Evolutionary conservation across 2,888 invertebrate species (phyloP), one percentile per base, ranked within the genome.

Genomic region (Rotaria magnacalcarata): DNA sequence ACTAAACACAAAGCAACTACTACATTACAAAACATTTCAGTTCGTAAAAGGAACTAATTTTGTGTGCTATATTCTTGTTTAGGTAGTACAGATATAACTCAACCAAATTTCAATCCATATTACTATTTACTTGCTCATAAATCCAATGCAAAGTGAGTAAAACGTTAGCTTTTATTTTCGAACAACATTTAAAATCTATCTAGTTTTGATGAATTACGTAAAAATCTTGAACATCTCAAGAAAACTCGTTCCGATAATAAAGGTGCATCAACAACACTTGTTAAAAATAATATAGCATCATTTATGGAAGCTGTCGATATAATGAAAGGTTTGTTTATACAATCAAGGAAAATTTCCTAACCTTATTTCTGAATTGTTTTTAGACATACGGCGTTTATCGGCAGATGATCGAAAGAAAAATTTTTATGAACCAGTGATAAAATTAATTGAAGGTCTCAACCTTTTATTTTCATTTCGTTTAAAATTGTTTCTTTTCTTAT

Each of bases 91-190:
- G 75, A 75, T 47, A 75, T 75, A n/a, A 93, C 96, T 0, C 94
- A 95, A 89, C 96, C 96, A 88, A 95, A 96, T 89, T 99, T 99
- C 92, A 95, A 95, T 87, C 95, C 98, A 0, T 94, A 95, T 4
- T 96, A 97, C 96, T 99, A 97, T 92, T 92, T 99, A 85, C 92
- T 99, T 85, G 97, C 98, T 91, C 95, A 97, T 91, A 97, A 99
- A 91, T 95, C 96, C 90, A 94, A 94, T 74, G 96, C 97, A 4
- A 91, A 90, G 92, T 92, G 88, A 88, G 88, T 85, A 54, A 84
- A 52, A 58, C 5, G n/a, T n/a, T n/a, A 7, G 5, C 8, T 27
- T 87, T 24, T 87, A 27, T 21, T 74, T 21, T 67, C 3, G 7
- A 14, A 27, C 11, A 27, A 41, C 1, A 52, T 2, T 16, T 27